phyloP scores from a whole-genome alignment of 1,140 invertebrate species.

The Diachasma alloeum region DNA sequence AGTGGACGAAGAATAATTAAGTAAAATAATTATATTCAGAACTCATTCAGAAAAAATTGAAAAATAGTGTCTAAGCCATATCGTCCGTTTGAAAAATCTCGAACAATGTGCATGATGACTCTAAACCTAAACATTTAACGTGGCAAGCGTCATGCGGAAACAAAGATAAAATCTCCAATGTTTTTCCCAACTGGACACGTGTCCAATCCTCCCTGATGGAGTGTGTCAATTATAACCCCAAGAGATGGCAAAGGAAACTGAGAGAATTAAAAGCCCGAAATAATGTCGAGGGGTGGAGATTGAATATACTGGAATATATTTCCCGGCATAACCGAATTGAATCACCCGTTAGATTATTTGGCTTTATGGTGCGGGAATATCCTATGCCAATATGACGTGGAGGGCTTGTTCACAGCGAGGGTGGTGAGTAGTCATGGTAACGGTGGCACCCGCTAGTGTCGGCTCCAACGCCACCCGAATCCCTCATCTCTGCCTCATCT shows the following conservation, averaged over 20 bases:
- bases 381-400: constrained; percentile 65
- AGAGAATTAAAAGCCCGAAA: background rate
- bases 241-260: background rate
- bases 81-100: background rate
- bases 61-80: too few relatives aligned
- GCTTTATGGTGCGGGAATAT: constrained; percentile 64
- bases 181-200: background rate
- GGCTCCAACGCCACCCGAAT: constrained; percentile 67
- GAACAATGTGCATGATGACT: background rate
- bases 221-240: background rate
- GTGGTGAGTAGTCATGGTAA: constrained; percentile 69
- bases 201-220: background rate
- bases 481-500: constrained; percentile 39
- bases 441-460: constrained; percentile 71
- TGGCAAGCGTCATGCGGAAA: background rate
- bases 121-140: background rate
- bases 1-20: too few relatives aligned
- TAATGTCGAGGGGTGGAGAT: background rate
- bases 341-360: constrained; percentile 63
- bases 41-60: too few relatives aligned
- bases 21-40: too few relatives aligned
- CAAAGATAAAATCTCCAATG: background rate
- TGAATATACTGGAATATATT: background rate
- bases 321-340: constrained; percentile 37
- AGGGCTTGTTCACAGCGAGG: constrained; percentile 66